Evolutionary conservation across 1,140 invertebrate species (phyloP).

Genomic region (Rhynchophorus ferrugineus): DNA sequence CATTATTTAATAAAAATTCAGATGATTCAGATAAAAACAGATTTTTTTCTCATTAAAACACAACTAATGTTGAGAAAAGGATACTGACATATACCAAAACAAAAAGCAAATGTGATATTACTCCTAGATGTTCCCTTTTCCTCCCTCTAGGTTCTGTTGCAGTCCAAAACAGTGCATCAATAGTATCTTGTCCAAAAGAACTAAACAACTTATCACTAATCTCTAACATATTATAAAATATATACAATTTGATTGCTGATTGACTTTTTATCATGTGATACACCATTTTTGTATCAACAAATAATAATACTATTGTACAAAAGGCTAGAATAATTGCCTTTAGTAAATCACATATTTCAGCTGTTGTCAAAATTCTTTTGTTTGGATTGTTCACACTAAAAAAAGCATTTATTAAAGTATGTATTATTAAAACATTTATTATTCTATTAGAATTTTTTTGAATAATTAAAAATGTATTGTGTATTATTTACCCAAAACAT

Average conservation of each 20-base stretch:
- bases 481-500: conserved; percentile 58
- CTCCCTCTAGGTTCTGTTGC: conserved; percentile 84
- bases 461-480: background rate
- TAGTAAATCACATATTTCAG: conserved; percentile 93
- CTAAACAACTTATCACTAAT: conserved; percentile 93
- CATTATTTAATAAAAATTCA: no score
- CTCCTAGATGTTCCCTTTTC: conserved; percentile 76
- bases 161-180: conserved; percentile 96
- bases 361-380: conserved; percentile 60
- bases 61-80: conserved; percentile 68
- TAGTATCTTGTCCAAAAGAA: conserved; percentile 96
- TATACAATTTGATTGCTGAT: conserved; percentile 97
- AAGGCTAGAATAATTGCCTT: conserved; percentile 85
- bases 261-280: conserved; percentile 99
- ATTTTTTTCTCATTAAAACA: no score
- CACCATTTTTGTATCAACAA: conserved; percentile 95
- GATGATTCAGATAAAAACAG: no score
- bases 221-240: conserved; percentile 99
- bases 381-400: conserved; percentile 24
- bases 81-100: conserved; percentile 92
- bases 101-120: conserved; percentile 81
- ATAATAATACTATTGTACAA: conserved; percentile 77
- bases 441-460: background rate
- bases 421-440: background rate
- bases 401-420: conserved; percentile 6